Evolutionary conservation across 1,140 invertebrate species (phyloP).

Genomic region (Drosophila funebris): DNA sequence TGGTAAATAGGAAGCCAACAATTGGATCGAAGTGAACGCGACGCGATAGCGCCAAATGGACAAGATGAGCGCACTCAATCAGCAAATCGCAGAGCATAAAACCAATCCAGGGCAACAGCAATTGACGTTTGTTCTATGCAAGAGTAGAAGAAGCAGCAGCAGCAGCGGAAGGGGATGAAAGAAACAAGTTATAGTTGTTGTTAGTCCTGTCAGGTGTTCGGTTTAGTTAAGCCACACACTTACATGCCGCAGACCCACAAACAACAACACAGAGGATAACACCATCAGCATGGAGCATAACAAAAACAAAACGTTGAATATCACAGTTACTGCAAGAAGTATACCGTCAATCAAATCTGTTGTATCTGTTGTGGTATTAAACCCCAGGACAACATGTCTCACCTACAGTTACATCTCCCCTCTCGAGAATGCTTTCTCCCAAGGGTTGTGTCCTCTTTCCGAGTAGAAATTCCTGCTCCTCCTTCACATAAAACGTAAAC

Average conservation of each 20-base stretch:
- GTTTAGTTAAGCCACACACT: conserved; percentile 23
- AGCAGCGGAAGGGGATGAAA: not conserved
- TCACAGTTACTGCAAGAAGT: conserved; percentile 71
- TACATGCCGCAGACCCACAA: conserved; percentile 64
- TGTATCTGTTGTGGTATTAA: too few relatives aligned
- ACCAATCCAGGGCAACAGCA: conserved; percentile 70
- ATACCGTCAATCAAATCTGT: conserved; percentile 39
- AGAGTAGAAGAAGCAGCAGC: not conserved
- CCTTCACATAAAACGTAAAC: conserved; percentile 64
- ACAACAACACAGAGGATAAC: conserved; percentile 59
- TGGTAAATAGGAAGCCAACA: conserved; percentile 77
- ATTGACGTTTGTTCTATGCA: conserved; percentile 73
- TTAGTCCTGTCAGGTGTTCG: not conserved
- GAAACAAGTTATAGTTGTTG: not conserved
- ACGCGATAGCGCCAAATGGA: conserved; percentile 59
- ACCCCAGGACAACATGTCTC: conserved; percentile 9
- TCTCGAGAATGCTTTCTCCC: conserved; percentile 70
- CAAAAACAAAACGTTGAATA: conserved; percentile 79
- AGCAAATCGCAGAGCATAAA: conserved; percentile 72
- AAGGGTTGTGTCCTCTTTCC: conserved; percentile 51
- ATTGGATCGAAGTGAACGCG: conserved; percentile 73
- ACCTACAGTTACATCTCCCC: conserved; percentile 73
- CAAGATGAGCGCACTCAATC: conserved; percentile 62
- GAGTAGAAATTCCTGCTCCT: conserved; percentile 72
- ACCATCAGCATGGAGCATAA: conserved; percentile 74